Evolutionary conservation across 1,140 invertebrate species (phyloP), one percentile per base, ranked within the genome.

Genomic region (Megalonaias nervosa): DNA sequence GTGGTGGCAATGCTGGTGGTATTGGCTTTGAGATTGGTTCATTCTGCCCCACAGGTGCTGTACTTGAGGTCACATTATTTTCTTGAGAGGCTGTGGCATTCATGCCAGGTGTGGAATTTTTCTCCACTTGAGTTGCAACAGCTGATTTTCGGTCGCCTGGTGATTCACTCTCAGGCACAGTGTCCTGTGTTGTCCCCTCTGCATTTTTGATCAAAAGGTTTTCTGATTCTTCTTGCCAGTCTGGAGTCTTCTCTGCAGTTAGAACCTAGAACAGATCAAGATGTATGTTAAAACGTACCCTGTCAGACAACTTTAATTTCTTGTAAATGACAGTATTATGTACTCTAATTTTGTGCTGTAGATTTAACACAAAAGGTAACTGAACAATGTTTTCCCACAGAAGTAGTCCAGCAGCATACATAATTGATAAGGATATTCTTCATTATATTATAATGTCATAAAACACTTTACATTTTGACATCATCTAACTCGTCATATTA

Each of bases 201-300:
- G 69, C 75, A 38, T 62, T 67, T 75, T 56, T 38, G 23, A 67
- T 81, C 74, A 82, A 67, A 57, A 80, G 59, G n/a, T 83, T 76
- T 26, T 83, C 81, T 31, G 71, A 60, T n/a, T 75, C 74, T 15
- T 79, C 75, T 38, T 78, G 56, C 85, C 83, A 87, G 26, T 82
- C 81, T 26, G 81, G 64, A 72, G 79, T 83, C 15, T 68, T 65
- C 48, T 84, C 80, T n/a, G 85, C 80, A 13, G 85, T 88, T 74
- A 89, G 74, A 16, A 89, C 78, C 86, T 89, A 65, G 16, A 17
- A 67, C 64, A 80, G 16, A 56, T 15, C 48, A 67, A 69, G 57
- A 21, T 57, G n/a, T 67, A 62, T 14, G 9, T 0, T 23, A 48
- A 48, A 48, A 48, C 6, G 6, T 48, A 48, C 38, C 38, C 0